Evolutionary conservation across 2,797 vertebrate genomes (phyloP).

Genomic region (Petrocephalus schoutedeni): DNA sequence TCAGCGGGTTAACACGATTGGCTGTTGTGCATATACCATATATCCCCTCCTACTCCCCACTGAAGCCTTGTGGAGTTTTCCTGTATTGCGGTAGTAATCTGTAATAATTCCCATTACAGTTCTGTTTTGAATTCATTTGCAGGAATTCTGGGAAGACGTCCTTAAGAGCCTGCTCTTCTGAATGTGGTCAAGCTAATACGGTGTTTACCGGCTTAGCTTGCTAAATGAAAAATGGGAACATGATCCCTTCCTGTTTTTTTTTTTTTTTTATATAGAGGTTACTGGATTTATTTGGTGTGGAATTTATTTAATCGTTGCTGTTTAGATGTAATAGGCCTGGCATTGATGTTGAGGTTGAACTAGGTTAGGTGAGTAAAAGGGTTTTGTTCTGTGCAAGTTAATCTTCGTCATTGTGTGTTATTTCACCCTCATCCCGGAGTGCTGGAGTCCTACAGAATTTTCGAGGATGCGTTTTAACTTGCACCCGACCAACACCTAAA

Average conservation of each 20-base stretch:
- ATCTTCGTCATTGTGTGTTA: neutral
- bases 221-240: neutral
- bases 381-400: neutral
- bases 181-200: neutral
- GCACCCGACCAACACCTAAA: neutral
- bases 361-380: neutral
- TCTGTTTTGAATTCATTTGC: neutral
- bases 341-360: neutral
- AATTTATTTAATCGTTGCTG: neutral
- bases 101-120: neutral
- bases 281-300: neutral
- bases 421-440: neutral
- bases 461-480: neutral
- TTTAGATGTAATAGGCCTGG: neutral
- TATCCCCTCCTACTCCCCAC: neutral
- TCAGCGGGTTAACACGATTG: no score
- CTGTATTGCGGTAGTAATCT: neutral
- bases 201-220: neutral
- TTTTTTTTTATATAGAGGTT: neutral
- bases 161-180: neutral
- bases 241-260: neutral
- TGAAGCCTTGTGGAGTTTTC: neutral
- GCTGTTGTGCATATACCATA: neutral
- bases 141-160: neutral
- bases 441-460: neutral